Evolutionary conservation across 2,113 vertebrate genomes (phyloP).

Genomic region (Peromyscus maniculatus): DNA sequence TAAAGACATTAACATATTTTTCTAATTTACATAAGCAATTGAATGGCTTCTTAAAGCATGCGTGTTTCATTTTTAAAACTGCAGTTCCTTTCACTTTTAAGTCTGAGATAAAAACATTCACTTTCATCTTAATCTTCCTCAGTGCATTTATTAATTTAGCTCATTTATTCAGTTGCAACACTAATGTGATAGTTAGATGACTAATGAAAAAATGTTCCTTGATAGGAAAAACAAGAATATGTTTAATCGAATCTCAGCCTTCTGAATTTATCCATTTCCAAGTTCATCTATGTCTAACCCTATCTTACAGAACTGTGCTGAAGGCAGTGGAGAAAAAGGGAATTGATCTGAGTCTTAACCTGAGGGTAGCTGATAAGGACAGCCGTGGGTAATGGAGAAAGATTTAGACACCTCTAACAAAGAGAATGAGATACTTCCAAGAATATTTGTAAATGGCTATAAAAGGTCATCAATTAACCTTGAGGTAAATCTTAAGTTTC

Average conservation of each 20-base stretch:
- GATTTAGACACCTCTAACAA: neutral
- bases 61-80: slow-evolving; percentile 13
- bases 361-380: neutral
- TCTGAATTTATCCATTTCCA: neutral
- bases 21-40: neutral
- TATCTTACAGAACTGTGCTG: neutral
- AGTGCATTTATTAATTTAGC: slow-evolving; percentile 57
- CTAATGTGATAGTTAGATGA: slow-evolving; percentile 27
- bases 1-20: neutral
- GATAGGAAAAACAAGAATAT: neutral
- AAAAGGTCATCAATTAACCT: neutral
- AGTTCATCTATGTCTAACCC: neutral
- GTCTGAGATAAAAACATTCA: slow-evolving; percentile 33
- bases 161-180: slow-evolving; percentile 49
- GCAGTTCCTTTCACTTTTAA: slow-evolving; percentile 21
- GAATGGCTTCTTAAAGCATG: neutral
- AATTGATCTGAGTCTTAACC: neutral
- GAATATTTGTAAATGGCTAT: neutral
- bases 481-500: neutral
- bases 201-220: slow-evolving; percentile 15
- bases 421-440: neutral
- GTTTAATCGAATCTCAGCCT: neutral
- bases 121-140: slow-evolving; percentile 34
- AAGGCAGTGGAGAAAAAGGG: neutral
- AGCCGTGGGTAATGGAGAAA: neutral